Base-by-base conservation (phyloP, 2,797 vertebrate species). In the Australoheros facetus region DNA sequence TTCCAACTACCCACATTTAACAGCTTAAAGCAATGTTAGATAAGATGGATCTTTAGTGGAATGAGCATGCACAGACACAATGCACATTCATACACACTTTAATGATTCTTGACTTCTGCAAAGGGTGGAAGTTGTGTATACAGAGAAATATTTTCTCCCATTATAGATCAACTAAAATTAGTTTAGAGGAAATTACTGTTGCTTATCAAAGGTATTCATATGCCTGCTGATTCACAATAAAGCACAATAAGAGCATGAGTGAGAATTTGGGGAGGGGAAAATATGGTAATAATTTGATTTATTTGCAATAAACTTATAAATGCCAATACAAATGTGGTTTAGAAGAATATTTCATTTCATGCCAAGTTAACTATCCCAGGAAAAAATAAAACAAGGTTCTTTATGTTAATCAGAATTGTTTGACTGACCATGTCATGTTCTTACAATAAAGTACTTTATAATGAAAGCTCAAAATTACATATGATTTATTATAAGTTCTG, bases 91-190 rank as follows among this genome's bases (percentile, higher is more conserved):
- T 56, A 69, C 45, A 69, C 56, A 57, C 82, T 34, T 56, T 74
- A 64, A 78, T 78, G 34, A 80, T 76, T 57, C 30, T 62, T 28
- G 45, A 80, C 60, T 62, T 54, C 51, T 79, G 51, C 62, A 48
- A 51, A 12, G 34, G 53, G 21, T 76, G 39, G 42, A 74, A 71
- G 51, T 78, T 3, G 54, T 73, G 75, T 16, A n/a, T 48, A 55
- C 57, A 17, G 5, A 78, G 62, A 53, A n/a, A 76, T 73, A 66
- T 81, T 85, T 73, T 76, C n/a, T 62, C 58, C 16, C 28, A 54
- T 75, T 83, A 55, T 56, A 73, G 71, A 85, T 86, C 42, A 73
- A 39, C 51, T 78, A 57, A 87, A 89, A 88, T 83, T 64, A 32
- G 11, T 58, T 89, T 82, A 78, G 42, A 70, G 51, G 53, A 74